Conservation (phyloP, 2,797 vertebrate genomes). For the Chelon labrosus region DNA sequence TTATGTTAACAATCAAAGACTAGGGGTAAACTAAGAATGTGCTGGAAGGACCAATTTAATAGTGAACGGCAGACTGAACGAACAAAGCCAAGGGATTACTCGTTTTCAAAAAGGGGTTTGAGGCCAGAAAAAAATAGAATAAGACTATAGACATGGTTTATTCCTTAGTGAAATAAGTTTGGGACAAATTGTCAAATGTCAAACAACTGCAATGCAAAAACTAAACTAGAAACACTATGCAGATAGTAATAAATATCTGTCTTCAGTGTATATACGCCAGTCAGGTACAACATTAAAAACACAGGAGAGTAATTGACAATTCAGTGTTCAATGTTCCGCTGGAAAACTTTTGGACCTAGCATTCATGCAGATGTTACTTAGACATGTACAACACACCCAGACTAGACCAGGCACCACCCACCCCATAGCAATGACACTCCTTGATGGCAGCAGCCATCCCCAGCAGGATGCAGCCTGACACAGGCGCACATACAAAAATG, state of each 20-base stretch:
- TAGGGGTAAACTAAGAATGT: constrained; percentile 20
- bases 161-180: not conserved
- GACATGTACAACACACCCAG: no score
- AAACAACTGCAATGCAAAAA: constrained; percentile 3
- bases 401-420: no score
- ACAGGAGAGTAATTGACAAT: no score
- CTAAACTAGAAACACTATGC: not conserved
- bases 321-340: no score
- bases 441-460: no score
- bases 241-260: not conserved
- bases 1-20: constrained; percentile 44
- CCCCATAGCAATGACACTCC: no score
- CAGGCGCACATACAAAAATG: no score
- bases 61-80: constrained; percentile 14
- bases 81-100: constrained; percentile 45
- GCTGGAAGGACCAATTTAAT: constrained; percentile 38
- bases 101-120: not conserved
- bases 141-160: constrained; percentile 3
- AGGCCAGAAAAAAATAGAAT: not conserved
- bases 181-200: not conserved
- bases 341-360: no score
- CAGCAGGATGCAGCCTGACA: no score
- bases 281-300: no score
- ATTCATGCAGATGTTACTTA: no score
- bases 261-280: not conserved